phyloP scores from a whole-genome alignment of 2,888 invertebrate species.

The Agrochola lota region DNA sequence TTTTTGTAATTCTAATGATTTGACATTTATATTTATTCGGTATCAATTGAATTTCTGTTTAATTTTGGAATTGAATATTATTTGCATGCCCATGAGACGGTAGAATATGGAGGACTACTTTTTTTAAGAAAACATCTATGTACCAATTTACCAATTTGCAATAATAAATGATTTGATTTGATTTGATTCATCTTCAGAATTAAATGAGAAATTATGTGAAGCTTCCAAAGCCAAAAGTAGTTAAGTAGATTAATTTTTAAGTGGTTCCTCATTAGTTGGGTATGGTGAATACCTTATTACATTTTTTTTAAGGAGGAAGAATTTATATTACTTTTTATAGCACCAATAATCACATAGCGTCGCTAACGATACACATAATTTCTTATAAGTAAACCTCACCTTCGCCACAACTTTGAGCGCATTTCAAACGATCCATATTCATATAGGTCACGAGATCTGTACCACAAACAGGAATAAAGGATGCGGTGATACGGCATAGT shows the following conservation, averaged over 20 bases:
- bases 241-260: too few species aligned
- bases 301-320: neutral
- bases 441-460: constrained; percentile 81
- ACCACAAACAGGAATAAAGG: constrained; percentile 87
- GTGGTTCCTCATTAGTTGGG: neutral
- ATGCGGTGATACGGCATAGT: constrained; percentile 77
- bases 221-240: neutral
- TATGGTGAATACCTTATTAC: neutral
- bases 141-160: too few species aligned
- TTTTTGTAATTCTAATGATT: too few species aligned
- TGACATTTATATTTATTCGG: too few species aligned
- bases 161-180: too few species aligned
- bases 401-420: constrained; percentile 83
- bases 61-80: too few species aligned
- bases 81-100: too few species aligned
- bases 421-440: constrained; percentile 81
- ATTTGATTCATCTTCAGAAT: neutral
- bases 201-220: neutral
- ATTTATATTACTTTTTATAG: neutral
- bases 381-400: constrained; percentile 72
- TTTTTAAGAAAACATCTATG: too few species aligned
- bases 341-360: neutral
- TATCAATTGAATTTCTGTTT: too few species aligned
- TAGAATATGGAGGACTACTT: too few species aligned
- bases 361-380: neutral